These are phyloP conservation scores for Leptinotarsa defecta DNA, from an alignment of 1,140 invertebrate species.

Conservation along the genomic window DNA sequence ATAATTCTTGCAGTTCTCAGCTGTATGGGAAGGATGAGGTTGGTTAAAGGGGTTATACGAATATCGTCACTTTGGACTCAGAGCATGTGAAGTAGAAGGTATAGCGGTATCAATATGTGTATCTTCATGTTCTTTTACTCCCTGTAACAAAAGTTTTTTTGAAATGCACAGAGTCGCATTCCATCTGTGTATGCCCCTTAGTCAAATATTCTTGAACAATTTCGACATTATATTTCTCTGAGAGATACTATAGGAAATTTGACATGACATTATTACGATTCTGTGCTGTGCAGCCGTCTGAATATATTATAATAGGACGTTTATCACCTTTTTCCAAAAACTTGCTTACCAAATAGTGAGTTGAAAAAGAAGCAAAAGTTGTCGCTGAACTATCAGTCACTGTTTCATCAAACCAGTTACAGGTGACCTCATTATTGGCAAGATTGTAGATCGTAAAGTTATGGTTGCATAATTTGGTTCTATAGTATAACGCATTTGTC, in stretches of 20 bases:
- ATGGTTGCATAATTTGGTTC: conserved; percentile 19
- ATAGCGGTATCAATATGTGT: neutral
- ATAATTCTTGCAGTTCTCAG: no score
- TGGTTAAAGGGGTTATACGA: no score
- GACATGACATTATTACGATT: conserved; percentile 51
- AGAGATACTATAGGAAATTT: conserved; percentile 48
- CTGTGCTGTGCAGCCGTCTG: conserved; percentile 35
- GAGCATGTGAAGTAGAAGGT: neutral
- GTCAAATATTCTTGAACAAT: conserved; percentile 56
- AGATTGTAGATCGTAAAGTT: conserved; percentile 26
- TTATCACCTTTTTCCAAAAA: neutral
- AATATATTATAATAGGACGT: neutral
- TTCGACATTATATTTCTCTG: conserved; percentile 40
- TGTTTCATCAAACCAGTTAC: conserved; percentile 24
- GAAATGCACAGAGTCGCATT: conserved; percentile 50
- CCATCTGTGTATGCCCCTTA: conserved; percentile 56
- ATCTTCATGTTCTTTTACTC: neutral
- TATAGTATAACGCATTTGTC: conserved; percentile 12
- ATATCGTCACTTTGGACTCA: no score
- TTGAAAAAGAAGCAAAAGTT: conserved; percentile 16
- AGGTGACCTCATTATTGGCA: conserved; percentile 9
- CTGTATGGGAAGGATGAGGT: no score
- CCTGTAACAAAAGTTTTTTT: neutral
- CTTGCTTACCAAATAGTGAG: no score
- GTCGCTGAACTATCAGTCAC: conserved; percentile 4